Base-by-base conservation (phyloP, 2,797 vertebrate species). In the Halcyon badia region DNA sequence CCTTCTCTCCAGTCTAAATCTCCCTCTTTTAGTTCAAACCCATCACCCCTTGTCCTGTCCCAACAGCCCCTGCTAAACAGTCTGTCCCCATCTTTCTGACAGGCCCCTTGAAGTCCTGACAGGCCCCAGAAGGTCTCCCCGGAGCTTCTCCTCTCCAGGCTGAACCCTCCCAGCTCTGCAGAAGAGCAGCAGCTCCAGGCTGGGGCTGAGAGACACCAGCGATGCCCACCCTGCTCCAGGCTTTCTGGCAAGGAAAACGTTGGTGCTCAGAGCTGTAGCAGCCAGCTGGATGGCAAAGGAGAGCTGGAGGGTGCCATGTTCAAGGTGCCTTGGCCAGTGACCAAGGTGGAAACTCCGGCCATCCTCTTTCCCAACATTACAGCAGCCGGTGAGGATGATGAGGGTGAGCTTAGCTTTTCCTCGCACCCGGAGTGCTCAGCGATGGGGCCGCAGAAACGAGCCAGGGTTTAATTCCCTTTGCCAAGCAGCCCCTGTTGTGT, bases 201-300 rank as follows among this genome's bases (percentile, higher is more conserved):
- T 7, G 41, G 44, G 30, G 20, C 41, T 14, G 2, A 3, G 28
- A 49, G 49, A 33, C 60, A 28, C 1, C 1, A 75, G 48, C 15
- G 35, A 20, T 7, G 26, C 9, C 41, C 1, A 16, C 30, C 26
- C 69, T 6, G 0, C 33, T 41, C 58, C 56, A 41, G 48, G 14
- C 5, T 57, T 75, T 37, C 10, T 2, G 37, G 20, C 1, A 1
- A n/a, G 37, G 64, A 26, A 54, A 41, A 41, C 2, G 2, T 1
- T 21, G 30, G 48, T 37, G 62, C 33, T 35, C 3, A 2, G 26
- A 57, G 39, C 19, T 3, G 1, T 1, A 51, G 41, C 49, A 60
- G 25, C 28, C 41, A 25, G 42, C 4, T 0, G 6, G 52, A 8
- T 48, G 46, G 46, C 12, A 48, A 41, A 41, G 41, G 41, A 25